These are phyloP conservation scores for Synergus umbraculus DNA, from an alignment of 2,888 invertebrate genomes.

Conservation along the genomic window DNA sequence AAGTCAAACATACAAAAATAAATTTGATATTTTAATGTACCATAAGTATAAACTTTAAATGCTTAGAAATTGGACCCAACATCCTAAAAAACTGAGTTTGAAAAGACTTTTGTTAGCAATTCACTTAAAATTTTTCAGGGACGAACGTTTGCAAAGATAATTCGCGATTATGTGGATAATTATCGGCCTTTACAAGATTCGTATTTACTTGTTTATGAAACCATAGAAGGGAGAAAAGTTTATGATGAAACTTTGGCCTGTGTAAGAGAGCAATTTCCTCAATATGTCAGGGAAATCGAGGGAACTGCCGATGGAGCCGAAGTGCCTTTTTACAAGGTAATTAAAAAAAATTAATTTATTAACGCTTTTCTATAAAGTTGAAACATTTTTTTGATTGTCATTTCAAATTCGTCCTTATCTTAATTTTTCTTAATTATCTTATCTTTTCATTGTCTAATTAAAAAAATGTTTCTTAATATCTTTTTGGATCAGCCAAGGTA, in stretches of 20 bases:
- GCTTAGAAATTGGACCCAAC: too few relatives aligned
- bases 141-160: slow-evolving; percentile 86
- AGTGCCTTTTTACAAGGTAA: slow-evolving; percentile 90
- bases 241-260: slow-evolving; percentile 87
- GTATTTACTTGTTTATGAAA: slow-evolving; percentile 86
- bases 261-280: slow-evolving; percentile 86
- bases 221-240: slow-evolving; percentile 83
- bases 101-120: background rate
- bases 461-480: too few relatives aligned
- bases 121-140: slow-evolving; percentile 81
- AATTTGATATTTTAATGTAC: too few relatives aligned
- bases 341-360: slow-evolving; percentile 40
- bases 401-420: background rate
- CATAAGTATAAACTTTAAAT: too few relatives aligned
- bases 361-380: background rate
- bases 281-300: slow-evolving; percentile 89
- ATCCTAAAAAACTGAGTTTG: background rate
- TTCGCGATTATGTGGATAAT: slow-evolving; percentile 83
- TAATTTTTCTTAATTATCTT: background rate
- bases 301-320: slow-evolving; percentile 92
- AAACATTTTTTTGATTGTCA: background rate
- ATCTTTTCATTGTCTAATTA: too few relatives aligned
- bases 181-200: slow-evolving; percentile 83
- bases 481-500: too few relatives aligned
- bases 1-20: too few relatives aligned